Evolutionary conservation across 2,888 invertebrate genomes (phyloP).

Genomic region (Galerucella nymphaeae): DNA sequence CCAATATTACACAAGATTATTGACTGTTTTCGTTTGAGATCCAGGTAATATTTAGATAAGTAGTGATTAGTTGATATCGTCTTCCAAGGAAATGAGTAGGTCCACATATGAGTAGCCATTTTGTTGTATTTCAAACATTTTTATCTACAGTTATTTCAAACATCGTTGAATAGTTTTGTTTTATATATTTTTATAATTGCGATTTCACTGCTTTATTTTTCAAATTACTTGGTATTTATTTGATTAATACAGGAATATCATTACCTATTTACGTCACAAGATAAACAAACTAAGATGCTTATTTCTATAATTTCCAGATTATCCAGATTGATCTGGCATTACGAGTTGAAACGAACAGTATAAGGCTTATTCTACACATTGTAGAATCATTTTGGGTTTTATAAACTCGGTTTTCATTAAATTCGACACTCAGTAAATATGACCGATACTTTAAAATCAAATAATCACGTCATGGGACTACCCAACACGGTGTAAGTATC

Average conservation of each 20-base stretch:
- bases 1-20: slow-evolving; percentile 45
- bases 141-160: slow-evolving; percentile 25
- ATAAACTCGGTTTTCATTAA: slow-evolving; percentile 60
- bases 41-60: slow-evolving; percentile 50
- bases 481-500: slow-evolving; percentile 71
- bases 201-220: background rate
- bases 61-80: slow-evolving; percentile 22
- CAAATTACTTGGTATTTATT: background rate
- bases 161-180: slow-evolving; percentile 14
- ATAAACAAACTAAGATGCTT: slow-evolving; percentile 19
- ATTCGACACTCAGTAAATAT: slow-evolving; percentile 68
- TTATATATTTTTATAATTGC: background rate
- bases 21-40: slow-evolving; percentile 46
- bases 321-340: slow-evolving; percentile 46
- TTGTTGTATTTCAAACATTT: slow-evolving; percentile 29
- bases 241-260: background rate
- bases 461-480: slow-evolving; percentile 72
- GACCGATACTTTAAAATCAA: slow-evolving; percentile 80
- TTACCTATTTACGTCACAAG: background rate
- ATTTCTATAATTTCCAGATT: slow-evolving; percentile 40
- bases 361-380: slow-evolving; percentile 60
- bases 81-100: slow-evolving; percentile 14
- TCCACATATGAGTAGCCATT: slow-evolving; percentile 29
- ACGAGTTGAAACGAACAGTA: slow-evolving; percentile 30
- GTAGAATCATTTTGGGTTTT: slow-evolving; percentile 63